phyloP scores from a whole-genome alignment of 2,888 invertebrate species.

The Augiades crinisus region DNA sequence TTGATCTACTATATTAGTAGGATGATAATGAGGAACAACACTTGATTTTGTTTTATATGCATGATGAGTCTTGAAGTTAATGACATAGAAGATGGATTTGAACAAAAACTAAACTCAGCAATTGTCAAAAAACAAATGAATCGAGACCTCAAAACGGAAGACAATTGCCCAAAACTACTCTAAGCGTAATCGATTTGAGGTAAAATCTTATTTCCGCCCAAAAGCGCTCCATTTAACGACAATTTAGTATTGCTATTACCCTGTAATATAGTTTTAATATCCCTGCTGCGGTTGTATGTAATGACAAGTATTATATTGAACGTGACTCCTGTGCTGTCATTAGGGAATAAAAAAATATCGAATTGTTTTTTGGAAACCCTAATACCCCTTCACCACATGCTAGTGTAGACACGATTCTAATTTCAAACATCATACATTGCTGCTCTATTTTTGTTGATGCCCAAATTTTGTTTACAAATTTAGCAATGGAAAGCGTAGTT shows the following conservation, averaged over 20 bases:
- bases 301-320: slow-evolving; percentile 58
- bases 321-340: slow-evolving; percentile 73
- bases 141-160: slow-evolving; percentile 28
- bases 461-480: neutral
- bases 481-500: neutral
- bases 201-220: slow-evolving; percentile 62
- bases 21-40: too few species aligned
- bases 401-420: neutral
- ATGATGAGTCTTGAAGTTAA: neutral
- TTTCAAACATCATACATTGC: neutral
- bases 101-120: slow-evolving; percentile 3
- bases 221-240: slow-evolving; percentile 66
- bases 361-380: slow-evolving; percentile 16
- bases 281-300: slow-evolving; percentile 43
- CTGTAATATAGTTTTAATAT: slow-evolving; percentile 70
- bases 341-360: slow-evolving; percentile 41
- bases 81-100: neutral
- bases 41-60: too few species aligned
- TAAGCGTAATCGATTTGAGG: slow-evolving; percentile 71
- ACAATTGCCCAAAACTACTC: slow-evolving; percentile 44
- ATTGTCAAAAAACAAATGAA: slow-evolving; percentile 36
- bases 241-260: slow-evolving; percentile 58
- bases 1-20: too few species aligned
- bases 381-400: slow-evolving; percentile 4
- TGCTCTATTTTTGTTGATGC: neutral